Evolutionary conservation across 1,140 invertebrate species (phyloP).

Genomic region (Littorina saxatilis): DNA sequence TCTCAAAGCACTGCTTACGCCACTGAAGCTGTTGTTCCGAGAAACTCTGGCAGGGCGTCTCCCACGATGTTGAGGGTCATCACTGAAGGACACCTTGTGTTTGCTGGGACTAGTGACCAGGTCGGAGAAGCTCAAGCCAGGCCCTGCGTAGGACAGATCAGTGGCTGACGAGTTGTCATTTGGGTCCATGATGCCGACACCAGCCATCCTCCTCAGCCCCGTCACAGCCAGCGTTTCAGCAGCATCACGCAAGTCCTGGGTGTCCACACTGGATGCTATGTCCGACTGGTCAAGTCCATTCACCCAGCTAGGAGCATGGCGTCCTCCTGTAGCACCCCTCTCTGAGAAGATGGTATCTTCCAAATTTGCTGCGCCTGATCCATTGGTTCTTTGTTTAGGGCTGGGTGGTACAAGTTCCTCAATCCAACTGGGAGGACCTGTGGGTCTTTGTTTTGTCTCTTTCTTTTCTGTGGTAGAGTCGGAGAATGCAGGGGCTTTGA

Average conservation of each 20-base stretch:
- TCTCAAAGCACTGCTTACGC: not conserved
- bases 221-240: not conserved
- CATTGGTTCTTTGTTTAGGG: not conserved
- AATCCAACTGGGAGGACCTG: constrained; percentile 29
- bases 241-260: not conserved
- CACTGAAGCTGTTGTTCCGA: constrained; percentile 8
- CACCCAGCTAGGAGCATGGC: constrained; percentile 58
- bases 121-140: constrained; percentile 49
- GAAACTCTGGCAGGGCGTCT: not conserved
- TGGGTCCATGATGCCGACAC: not conserved
- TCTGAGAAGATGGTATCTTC: constrained; percentile 15
- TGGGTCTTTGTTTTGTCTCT: not conserved
- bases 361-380: constrained; percentile 44
- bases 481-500: not conserved
- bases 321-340: not conserved
- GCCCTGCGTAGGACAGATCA: constrained; percentile 38
- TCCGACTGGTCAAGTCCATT: constrained; percentile 53
- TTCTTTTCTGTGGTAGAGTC: not conserved
- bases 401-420: constrained; percentile 12
- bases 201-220: not conserved
- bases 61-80: not conserved
- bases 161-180: constrained; percentile 5
- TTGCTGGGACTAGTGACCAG: constrained; percentile 20
- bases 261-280: constrained; percentile 35
- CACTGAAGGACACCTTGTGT: not conserved